Evolutionary conservation across 2,888 invertebrate species (phyloP), one percentile per base, ranked within the genome.

Genomic region (Lingula anatina): DNA sequence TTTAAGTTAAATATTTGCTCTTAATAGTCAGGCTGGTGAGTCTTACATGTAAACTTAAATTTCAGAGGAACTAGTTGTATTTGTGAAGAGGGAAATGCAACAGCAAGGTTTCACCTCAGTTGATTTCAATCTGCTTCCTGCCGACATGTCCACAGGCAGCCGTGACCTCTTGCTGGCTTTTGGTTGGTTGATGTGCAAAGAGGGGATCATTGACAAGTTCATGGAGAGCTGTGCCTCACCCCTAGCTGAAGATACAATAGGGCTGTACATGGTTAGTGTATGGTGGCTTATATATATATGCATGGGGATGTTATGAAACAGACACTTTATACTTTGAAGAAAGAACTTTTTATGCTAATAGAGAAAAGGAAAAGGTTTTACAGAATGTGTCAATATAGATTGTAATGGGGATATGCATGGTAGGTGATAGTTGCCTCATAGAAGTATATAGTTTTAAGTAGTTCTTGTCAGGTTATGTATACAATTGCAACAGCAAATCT

Each of bases 151-250:
- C 9, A 42, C 39, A 24, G 73, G 74, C 1, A 72, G 72, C 51
- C 53, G 73, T 24, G 72, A 74, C 47, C 55, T 73, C 15, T 55
- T 75, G 45, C 59, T 74, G 39, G 73, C 70, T 2, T 54, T 72
- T 43, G 73, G 69, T 21, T 75, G 73, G 73, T 55, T 74, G 44
- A 42, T 74, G 43, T 68, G 67, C 50, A 65, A 65, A 49, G 66
- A 70, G 44, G 53, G 56, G 41, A 39, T 75, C 3, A 57, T 73
- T 18, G 63, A 62, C 28, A 61, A 62, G 47, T 68, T 73, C 46
- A 68, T 70, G 61, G 55, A 62, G 25, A 47, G 59, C 9, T 59
- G 65, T 46, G 46, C 61, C 15, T 60, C 62, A 15, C 65, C 64
- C 7, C 15, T 68, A 4, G 57, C 61, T 35, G 56, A 61, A 43